Percentiles rank a stretch among this genome's conserved stretches.
Conservation (phyloP, 2,888 invertebrate genomes). For the Notodonta dromedarius region DNA sequence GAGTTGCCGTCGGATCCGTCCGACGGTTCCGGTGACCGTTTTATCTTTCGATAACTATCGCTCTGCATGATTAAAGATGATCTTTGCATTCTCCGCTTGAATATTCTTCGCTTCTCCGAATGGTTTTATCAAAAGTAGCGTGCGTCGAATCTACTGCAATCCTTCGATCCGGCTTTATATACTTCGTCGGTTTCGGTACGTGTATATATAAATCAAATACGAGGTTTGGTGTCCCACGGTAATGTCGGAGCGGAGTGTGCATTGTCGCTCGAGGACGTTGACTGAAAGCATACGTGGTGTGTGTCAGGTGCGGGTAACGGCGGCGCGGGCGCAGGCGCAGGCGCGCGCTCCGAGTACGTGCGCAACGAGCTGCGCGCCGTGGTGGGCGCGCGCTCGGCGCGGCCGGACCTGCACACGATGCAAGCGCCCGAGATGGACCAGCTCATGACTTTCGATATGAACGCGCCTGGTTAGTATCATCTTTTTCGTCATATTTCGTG, state of each 20-base stretch:
- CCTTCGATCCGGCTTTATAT: slow-evolving; percentile 5
- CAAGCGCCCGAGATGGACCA: slow-evolving; percentile 88
- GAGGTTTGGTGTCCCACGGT: neutral
- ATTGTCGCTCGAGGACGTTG: neutral
- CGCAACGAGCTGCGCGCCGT: slow-evolving; percentile 95
- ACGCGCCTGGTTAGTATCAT: slow-evolving; percentile 82
- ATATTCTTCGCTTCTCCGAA: slow-evolving; percentile 38
- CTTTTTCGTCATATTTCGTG: neutral
- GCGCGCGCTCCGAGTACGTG: slow-evolving; percentile 92
- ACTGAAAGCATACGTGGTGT: slow-evolving; percentile 7
- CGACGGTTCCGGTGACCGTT: slow-evolving; percentile 22
- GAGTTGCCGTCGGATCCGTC: neutral
- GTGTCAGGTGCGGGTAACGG: slow-evolving; percentile 53
- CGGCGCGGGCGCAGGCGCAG: slow-evolving; percentile 30
- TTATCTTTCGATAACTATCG: slow-evolving; percentile 45
- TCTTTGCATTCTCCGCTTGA: slow-evolving; percentile 52
- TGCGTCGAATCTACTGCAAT: neutral
- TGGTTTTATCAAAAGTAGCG: slow-evolving; percentile 36
- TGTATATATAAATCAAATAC: slow-evolving; percentile 6
- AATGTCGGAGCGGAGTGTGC: neutral
- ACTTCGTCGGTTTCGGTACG: slow-evolving; percentile 2
- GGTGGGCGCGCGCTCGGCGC: slow-evolving; percentile 91
- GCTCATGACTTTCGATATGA: slow-evolving; percentile 88
- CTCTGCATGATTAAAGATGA: slow-evolving; percentile 55
- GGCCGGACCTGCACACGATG: slow-evolving; percentile 76